Evolutionary conservation across 2,113 vertebrate genomes (phyloP).

Genomic region (Cynocephalus volans): DNA sequence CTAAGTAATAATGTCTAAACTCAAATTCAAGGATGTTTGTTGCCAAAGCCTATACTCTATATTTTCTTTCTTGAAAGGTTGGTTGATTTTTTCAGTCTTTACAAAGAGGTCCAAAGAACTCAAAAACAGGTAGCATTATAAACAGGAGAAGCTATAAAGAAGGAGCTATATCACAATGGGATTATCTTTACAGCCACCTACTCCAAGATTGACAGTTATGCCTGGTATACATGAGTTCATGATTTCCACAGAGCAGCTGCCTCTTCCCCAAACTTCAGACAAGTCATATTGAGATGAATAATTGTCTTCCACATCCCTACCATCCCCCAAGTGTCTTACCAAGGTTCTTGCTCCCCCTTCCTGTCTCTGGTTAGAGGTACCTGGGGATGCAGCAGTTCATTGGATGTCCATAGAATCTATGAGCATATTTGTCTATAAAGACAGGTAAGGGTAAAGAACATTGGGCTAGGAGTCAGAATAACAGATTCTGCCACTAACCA

Average conservation of each 20-base stretch:
- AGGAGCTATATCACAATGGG: not conserved
- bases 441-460: not conserved
- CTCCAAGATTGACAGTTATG: not conserved
- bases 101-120: constrained; percentile 12
- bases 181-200: not conserved
- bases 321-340: not conserved
- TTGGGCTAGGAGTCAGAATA: not conserved
- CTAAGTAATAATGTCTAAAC: not conserved
- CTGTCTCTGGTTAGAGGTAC: not conserved
- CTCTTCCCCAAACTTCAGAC: constrained; percentile 41
- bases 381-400: not conserved
- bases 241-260: not conserved
- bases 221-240: not conserved
- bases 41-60: not conserved
- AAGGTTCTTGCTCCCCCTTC: not conserved
- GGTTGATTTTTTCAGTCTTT: constrained; percentile 22
- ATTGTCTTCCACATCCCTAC: not conserved
- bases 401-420: not conserved
- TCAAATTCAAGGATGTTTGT: constrained; percentile 5
- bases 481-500: constrained; percentile 21
- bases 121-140: not conserved
- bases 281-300: not conserved
- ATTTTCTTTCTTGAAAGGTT: constrained; percentile 26
- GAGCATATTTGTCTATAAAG: not conserved
- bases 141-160: not conserved